phyloP scores from a whole-genome alignment of 2,888 invertebrate genomes.

The Conomelus anceps region DNA sequence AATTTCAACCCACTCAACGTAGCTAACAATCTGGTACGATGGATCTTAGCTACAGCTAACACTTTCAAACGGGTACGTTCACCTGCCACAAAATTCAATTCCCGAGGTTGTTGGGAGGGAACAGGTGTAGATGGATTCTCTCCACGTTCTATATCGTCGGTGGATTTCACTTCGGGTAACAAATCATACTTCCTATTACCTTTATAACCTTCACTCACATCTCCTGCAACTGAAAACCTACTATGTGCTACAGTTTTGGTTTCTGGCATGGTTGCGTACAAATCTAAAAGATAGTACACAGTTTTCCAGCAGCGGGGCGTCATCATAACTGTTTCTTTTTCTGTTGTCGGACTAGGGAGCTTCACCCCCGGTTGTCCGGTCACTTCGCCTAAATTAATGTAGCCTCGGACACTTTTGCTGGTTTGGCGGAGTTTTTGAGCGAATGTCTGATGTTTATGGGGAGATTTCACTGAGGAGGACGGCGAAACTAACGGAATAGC shows the following conservation, averaged over 20 bases:
- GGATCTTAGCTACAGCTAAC: slow-evolving; percentile 81
- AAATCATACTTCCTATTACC: slow-evolving; percentile 51
- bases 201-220: slow-evolving; percentile 63
- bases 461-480: slow-evolving; percentile 49
- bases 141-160: slow-evolving; percentile 51
- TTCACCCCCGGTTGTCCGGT: neutral
- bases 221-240: slow-evolving; percentile 63
- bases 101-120: slow-evolving; percentile 39
- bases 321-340: slow-evolving; percentile 38
- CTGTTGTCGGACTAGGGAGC: slow-evolving; percentile 14
- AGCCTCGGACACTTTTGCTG: slow-evolving; percentile 77
- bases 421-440: slow-evolving; percentile 81
- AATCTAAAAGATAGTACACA: slow-evolving; percentile 81
- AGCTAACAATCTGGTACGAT: slow-evolving; percentile 76
- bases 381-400: slow-evolving; percentile 71
- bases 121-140: slow-evolving; percentile 42
- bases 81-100: slow-evolving; percentile 43
- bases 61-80: slow-evolving; percentile 72
- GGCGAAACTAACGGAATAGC: slow-evolving; percentile 46
- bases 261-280: slow-evolving; percentile 92
- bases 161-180: slow-evolving; percentile 49
- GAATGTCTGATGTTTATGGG: slow-evolving; percentile 69
- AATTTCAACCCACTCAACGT: slow-evolving; percentile 89
- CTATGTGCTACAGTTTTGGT: slow-evolving; percentile 81
- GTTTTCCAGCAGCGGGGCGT: slow-evolving; percentile 91